These are phyloP conservation scores for Rhynchophorus ferrugineus DNA, from an alignment of 1,140 invertebrate species.

Conservation along the genomic window DNA sequence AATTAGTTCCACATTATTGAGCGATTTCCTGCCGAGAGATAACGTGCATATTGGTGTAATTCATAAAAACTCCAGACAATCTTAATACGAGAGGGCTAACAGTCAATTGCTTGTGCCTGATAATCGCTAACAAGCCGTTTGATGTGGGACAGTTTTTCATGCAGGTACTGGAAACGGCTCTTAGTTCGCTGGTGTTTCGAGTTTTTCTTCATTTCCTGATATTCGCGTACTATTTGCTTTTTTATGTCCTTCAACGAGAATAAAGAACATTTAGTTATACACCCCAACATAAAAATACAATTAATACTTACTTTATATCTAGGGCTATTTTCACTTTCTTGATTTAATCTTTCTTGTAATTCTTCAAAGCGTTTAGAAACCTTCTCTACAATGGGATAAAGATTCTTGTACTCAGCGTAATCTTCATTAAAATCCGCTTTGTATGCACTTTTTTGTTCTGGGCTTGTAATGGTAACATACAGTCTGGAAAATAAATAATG, in stretches of 20 bases:
- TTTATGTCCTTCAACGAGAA: conserved; percentile 53
- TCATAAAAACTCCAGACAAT: too few species aligned
- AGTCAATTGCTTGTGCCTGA: conserved; percentile 35
- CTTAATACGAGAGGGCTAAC: conserved; percentile 16
- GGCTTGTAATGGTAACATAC: conserved; percentile 68
- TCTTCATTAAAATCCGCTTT: conserved; percentile 81
- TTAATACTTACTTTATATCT: conserved; percentile 46
- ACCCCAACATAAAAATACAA: neutral
- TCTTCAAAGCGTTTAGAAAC: conserved; percentile 69
- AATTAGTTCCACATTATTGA: neutral
- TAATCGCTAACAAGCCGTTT: conserved; percentile 78
- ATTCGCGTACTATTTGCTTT: conserved; percentile 73
- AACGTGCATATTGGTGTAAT: neutral
- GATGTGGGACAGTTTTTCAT: conserved; percentile 84
- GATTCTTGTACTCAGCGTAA: conserved; percentile 72
- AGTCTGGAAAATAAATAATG: conserved; percentile 48
- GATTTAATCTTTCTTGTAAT: conserved; percentile 58
- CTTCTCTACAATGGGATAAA: conserved; percentile 67
- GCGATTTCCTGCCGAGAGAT: too few species aligned
- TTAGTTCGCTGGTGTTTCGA: conserved; percentile 61
- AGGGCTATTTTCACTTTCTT: conserved; percentile 42
- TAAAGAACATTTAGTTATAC: neutral
- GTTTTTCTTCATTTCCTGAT: conserved; percentile 69
- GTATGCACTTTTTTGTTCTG: conserved; percentile 72
- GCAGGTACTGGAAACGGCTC: conserved; percentile 74